phyloP scores from a whole-genome alignment of 1,140 invertebrate species.

The Drosophila pallidifrons region DNA sequence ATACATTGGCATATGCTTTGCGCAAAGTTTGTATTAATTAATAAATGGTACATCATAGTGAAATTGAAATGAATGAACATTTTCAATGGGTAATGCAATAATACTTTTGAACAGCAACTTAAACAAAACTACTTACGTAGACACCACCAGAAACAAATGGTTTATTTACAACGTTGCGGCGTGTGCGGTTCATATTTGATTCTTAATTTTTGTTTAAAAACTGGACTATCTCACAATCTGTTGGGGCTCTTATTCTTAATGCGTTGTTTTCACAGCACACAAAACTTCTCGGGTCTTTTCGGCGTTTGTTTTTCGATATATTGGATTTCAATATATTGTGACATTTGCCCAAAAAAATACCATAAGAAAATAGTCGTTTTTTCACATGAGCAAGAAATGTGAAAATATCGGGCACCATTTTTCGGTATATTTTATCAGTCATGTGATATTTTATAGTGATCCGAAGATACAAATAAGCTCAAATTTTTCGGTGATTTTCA shows the following conservation, averaged over 20 bases:
- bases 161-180: conserved; percentile 46
- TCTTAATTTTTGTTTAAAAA: neutral
- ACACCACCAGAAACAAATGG: conserved; percentile 60
- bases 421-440: no score
- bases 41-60: neutral
- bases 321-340: no score
- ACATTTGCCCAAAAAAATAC: no score
- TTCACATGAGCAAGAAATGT: no score
- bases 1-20: neutral
- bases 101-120: neutral
- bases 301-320: no score
- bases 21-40: neutral
- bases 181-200: conserved; percentile 55
- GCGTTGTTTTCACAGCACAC: no score
- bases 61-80: conserved; percentile 11
- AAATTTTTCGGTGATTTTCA: no score
- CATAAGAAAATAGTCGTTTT: no score
- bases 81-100: conserved; percentile 22
- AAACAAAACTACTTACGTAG: conserved; percentile 56
- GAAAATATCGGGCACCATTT: no score
- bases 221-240: neutral
- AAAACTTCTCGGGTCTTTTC: no score
- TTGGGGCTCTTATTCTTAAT: neutral
- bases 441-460: no score
- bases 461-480: no score